Conservation (phyloP, 2,888 invertebrate genomes). For the Drosophila aldrichi region DNA sequence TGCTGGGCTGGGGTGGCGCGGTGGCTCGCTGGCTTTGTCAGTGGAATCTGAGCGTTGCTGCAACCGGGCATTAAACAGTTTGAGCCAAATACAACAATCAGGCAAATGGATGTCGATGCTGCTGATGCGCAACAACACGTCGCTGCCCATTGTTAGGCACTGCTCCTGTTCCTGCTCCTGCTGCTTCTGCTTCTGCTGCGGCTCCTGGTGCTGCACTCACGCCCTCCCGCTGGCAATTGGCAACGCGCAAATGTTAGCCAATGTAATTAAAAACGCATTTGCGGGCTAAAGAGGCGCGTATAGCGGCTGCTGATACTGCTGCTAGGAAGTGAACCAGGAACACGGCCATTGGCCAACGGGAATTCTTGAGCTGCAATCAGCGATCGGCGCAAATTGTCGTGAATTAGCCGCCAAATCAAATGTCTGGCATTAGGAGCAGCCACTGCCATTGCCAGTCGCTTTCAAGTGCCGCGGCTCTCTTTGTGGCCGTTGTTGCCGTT, state of each 20-base stretch:
- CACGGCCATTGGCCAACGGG: slow-evolving; percentile 29
- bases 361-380: slow-evolving; percentile 41
- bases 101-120: slow-evolving; percentile 57
- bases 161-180: background rate
- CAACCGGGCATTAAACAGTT: slow-evolving; percentile 51
- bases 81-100: slow-evolving; percentile 75
- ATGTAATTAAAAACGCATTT: slow-evolving; percentile 80
- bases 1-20: slow-evolving; percentile 15
- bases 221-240: slow-evolving; percentile 17
- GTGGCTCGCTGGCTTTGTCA: background rate
- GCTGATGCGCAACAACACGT: slow-evolving; percentile 29
- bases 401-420: slow-evolving; percentile 67
- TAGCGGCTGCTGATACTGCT: slow-evolving; percentile 21
- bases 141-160: slow-evolving; percentile 31
- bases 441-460: slow-evolving; percentile 42
- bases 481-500: background rate
- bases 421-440: slow-evolving; percentile 65
- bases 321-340: slow-evolving; percentile 32
- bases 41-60: slow-evolving; percentile 18
- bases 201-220: background rate
- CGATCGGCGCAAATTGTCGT: slow-evolving; percentile 76
- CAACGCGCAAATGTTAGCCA: slow-evolving; percentile 70
- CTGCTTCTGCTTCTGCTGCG: no score
- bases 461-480: slow-evolving; percentile 60
- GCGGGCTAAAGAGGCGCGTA: slow-evolving; percentile 68